These are phyloP conservation scores for Drosophila gunungcola DNA, from an alignment of 1,140 invertebrate species.

Conservation along the genomic window DNA sequence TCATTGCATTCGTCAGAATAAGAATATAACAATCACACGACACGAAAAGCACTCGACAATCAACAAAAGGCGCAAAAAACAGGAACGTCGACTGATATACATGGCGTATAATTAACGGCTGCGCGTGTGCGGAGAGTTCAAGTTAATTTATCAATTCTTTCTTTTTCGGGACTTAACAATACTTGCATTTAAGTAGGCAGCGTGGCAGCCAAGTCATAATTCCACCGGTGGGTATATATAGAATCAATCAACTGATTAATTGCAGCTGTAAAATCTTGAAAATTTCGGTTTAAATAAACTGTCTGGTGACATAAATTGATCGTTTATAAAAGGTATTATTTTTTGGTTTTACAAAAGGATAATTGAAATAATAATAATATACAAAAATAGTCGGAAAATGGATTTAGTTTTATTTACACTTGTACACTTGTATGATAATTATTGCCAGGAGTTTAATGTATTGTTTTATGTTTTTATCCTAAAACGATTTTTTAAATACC, in stretches of 20 bases:
- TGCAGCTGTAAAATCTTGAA: constrained; percentile 12
- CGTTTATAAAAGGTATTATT: neutral
- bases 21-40: constrained; percentile 42
- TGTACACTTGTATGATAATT: no score
- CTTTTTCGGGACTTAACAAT: constrained; percentile 9
- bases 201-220: constrained; percentile 12
- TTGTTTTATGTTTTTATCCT: no score
- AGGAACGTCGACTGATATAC: constrained; percentile 33
- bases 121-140: constrained; percentile 67
- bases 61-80: constrained; percentile 34
- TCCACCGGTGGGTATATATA: constrained; percentile 6
- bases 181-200: constrained; percentile 21
- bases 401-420: no score
- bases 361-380: neutral
- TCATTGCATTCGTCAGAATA: constrained; percentile 69
- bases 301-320: constrained; percentile 2
- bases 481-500: neutral
- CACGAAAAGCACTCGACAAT: constrained; percentile 35
- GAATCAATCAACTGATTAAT: constrained; percentile 38
- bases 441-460: no score
- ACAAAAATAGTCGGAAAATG: neutral
- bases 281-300: neutral
- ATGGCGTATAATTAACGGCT: constrained; percentile 61
- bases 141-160: constrained; percentile 68
- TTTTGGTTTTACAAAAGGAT: neutral